Percentiles rank a stretch among this genome's conserved stretches.
These are phyloP conservation scores for Seriola quinqueradiata DNA, from an alignment of 2,113 vertebrate genomes.

Conservation along the genomic window DNA sequence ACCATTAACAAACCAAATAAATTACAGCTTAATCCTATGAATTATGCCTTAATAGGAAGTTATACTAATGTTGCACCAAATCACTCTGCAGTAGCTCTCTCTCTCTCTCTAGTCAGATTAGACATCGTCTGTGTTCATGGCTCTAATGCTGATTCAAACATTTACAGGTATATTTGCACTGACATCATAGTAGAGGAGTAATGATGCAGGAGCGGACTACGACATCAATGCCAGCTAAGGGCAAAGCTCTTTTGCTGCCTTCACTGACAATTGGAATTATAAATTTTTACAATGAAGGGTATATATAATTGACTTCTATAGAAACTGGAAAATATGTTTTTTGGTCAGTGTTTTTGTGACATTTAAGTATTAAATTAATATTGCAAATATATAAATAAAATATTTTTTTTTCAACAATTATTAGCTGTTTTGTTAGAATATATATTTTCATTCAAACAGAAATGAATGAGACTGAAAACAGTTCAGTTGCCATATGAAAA, in stretches of 20 bases:
- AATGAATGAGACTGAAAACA: too few relatives aligned
- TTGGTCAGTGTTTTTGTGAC: background rate
- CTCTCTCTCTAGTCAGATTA: background rate
- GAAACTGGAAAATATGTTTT: background rate
- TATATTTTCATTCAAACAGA: too few relatives aligned
- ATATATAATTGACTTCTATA: background rate
- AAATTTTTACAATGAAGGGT: too few relatives aligned
- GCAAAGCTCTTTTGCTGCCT: conserved; percentile 10
- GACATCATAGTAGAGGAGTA: conserved; percentile 10
- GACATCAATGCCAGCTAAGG: background rate
- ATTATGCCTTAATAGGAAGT: background rate
- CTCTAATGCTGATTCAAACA: conserved; percentile 18
- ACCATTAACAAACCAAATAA: background rate
- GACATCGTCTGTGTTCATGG: background rate
- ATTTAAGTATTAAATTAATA: background rate
- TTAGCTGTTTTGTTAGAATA: background rate
- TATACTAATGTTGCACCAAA: background rate
- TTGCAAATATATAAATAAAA: too few relatives aligned
- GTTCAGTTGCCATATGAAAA: too few relatives aligned
- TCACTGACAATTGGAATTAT: background rate
- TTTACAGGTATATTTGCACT: conserved; percentile 1
- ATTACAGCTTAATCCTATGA: too few relatives aligned
- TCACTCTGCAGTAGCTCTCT: background rate
- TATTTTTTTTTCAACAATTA: background rate
- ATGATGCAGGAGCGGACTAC: background rate